Evolutionary conservation across 2,888 invertebrate genomes (phyloP).

Genomic region (Calliscelio sp.): DNA sequence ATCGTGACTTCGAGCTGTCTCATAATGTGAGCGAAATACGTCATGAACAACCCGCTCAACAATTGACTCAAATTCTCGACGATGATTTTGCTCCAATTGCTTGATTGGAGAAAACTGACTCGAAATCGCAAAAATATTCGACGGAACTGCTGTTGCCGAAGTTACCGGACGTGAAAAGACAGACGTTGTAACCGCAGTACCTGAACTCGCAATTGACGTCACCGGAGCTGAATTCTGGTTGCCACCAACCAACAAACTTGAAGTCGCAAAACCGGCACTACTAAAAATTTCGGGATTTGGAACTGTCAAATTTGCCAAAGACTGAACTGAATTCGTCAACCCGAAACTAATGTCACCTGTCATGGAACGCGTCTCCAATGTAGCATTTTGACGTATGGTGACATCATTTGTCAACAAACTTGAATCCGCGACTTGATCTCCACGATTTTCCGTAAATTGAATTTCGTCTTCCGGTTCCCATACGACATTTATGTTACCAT

Average conservation of each 20-base stretch:
- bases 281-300: background rate
- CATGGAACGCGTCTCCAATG: background rate
- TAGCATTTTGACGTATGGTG: background rate
- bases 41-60: too few relatives aligned
- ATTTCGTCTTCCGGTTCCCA: slow-evolving; percentile 31
- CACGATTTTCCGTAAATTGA: background rate
- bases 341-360: background rate
- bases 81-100: too few relatives aligned
- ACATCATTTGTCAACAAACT: slow-evolving; percentile 29
- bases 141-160: background rate
- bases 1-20: too few relatives aligned
- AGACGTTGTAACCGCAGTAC: background rate
- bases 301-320: background rate
- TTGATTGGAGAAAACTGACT: background rate
- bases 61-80: too few relatives aligned
- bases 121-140: background rate
- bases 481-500: background rate
- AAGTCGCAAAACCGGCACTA: slow-evolving; percentile 1
- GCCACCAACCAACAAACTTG: background rate
- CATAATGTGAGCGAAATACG: too few relatives aligned
- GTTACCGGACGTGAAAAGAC: background rate
- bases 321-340: background rate
- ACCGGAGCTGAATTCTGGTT: background rate
- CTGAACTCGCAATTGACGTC: background rate
- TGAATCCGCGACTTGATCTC: background rate